phyloP scores from a whole-genome alignment of 2,797 vertebrate species.

The Coregonus ussuriensis region DNA sequence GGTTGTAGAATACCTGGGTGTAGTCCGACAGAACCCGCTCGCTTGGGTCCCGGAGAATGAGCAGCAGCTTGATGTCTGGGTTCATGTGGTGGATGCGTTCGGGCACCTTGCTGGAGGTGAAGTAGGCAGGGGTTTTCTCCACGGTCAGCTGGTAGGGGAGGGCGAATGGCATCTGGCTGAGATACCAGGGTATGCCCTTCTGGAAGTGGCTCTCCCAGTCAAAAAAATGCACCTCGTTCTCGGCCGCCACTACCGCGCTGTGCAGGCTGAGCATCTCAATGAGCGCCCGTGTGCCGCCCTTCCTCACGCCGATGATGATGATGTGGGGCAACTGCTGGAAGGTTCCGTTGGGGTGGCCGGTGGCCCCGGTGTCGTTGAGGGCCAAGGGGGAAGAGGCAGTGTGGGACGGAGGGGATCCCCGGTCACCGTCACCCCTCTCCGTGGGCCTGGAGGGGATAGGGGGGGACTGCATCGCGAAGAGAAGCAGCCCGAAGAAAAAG shows the following conservation, averaged over 20 bases:
- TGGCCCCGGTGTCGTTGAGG: conserved; percentile 55
- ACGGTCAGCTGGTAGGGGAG: conserved; percentile 86
- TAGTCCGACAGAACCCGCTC: conserved; percentile 97
- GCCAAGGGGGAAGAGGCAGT: conserved; percentile 38
- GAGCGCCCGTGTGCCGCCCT: conserved; percentile 92
- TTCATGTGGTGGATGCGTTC: conserved; percentile 86
- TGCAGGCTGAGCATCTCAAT: conserved; percentile 96
- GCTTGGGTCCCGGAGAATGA: conserved; percentile 93
- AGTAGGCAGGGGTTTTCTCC: conserved; percentile 97
- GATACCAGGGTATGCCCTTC: conserved; percentile 89
- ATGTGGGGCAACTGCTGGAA: conserved; percentile 84
- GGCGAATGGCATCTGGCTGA: conserved; percentile 91
- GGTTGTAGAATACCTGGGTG: conserved; percentile 97
- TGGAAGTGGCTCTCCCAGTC: conserved; percentile 93
- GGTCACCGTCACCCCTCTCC: conserved; percentile 29
- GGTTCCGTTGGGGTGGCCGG: conserved; percentile 77
- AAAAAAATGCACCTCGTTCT: conserved; percentile 96
- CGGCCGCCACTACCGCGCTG: conserved; percentile 83
- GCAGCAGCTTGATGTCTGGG: conserved; percentile 84
- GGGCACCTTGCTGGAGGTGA: conserved; percentile 89
- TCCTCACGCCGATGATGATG: conserved; percentile 95
- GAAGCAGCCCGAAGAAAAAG: conserved; percentile 83
- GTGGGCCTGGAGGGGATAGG: conserved; percentile 78
- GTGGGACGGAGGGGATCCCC: conserved; percentile 39
- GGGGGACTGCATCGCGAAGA: conserved; percentile 82